Evolutionary conservation across 1,140 invertebrate species (phyloP), one percentile per base, ranked within the genome.

Genomic region (Calliphora vicina): DNA sequence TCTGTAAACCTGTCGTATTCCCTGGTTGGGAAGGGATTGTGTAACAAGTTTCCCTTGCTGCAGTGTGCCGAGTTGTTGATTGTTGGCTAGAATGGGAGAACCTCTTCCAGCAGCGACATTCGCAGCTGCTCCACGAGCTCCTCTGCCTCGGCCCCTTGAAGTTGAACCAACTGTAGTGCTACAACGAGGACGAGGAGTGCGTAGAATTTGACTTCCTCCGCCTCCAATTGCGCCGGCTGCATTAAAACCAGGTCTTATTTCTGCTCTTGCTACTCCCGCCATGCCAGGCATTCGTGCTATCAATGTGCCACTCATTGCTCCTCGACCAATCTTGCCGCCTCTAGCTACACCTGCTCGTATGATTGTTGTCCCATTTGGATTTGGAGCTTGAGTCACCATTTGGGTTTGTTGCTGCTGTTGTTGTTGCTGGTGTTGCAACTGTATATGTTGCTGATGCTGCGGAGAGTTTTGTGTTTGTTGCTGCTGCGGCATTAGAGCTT

Each of bases 361-460:
- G 27, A 83, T 80, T 17, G 76, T 80, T 5, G 35, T 23, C 25
- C 61, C 15, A 86, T 89, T 83, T 76, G 80, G 17, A 57, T 81
- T 83, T 23, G 83, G 27, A 8, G 35, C 17, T 76, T 35, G 73
- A 23, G 15, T 42, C 27, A 82, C 83, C 20, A 85, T 76, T 42
- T 87, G 87, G 83, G 88, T 85, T 42, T 88, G 87, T 23, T 87
- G 86, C 61, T 87, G 88, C 27, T 87, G 86, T 35, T 88, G 87
- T n/a, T 88, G 85, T 42, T 87, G 84, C 26, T 87, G 86, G 26
- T 87, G 86, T 72, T 89, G 88, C 61, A 87, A 76, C 73, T 85
- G 87, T 23, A 82, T 81, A 8, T 84, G 81, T 61, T 85, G 84
- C 17, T 81, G 84, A 45, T 83, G 78, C 85, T 91, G 91, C 2